A percentile compares a stretch with the other conserved stretches of the same genome.
phyloP scores from a whole-genome alignment of 2,888 invertebrate species.

The Schizaphis graminum region DNA sequence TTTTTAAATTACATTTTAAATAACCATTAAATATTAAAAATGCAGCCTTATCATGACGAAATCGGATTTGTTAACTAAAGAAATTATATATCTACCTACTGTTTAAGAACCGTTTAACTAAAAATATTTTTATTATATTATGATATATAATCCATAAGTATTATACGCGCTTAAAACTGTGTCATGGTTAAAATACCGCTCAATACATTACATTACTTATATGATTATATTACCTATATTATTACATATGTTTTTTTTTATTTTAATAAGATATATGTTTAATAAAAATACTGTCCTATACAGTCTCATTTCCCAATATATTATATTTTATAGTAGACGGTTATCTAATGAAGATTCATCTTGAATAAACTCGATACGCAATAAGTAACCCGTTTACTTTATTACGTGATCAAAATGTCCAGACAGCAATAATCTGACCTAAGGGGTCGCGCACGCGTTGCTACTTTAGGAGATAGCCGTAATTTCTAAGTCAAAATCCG shows the following conservation, averaged over 20 bases:
- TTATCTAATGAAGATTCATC: constrained; percentile 43
- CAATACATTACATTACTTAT: neutral
- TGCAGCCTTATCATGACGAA: too few species aligned
- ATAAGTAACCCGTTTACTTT: constrained; percentile 46
- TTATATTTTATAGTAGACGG: neutral
- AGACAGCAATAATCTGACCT: constrained; percentile 12
- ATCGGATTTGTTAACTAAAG: too few species aligned
- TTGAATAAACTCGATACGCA: neutral
- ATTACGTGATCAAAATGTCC: constrained; percentile 56
- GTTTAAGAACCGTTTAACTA: neutral
- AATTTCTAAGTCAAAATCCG: constrained; percentile 17
- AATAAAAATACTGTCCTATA: neutral
- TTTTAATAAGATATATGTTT: neutral
- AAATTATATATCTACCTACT: neutral
- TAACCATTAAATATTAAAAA: too few species aligned
- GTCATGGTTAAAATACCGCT: neutral
- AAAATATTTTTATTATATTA: neutral
- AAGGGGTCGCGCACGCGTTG: neutral
- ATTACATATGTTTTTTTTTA: neutral
- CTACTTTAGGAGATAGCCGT: constrained; percentile 18
- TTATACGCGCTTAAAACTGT: neutral
- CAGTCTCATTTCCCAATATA: neutral
- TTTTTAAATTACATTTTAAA: too few species aligned
- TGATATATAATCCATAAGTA: neutral
- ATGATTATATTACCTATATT: neutral